Evolutionary conservation across 2,113 vertebrate species (phyloP).

Genomic region (Calonectris borealis): DNA sequence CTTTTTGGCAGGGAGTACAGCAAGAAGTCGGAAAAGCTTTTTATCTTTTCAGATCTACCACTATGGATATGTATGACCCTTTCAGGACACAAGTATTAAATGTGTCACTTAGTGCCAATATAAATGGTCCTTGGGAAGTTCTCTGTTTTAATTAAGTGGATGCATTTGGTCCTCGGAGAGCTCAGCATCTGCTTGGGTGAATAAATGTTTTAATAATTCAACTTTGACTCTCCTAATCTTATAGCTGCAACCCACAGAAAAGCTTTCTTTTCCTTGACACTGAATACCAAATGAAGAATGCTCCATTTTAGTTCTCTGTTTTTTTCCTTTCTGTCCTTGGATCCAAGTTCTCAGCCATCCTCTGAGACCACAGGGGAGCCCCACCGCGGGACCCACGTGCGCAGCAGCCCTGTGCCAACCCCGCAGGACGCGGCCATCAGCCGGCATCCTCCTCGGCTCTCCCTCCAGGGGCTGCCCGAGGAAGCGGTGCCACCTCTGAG

Average conservation of each 20-base stretch:
- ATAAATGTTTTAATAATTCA: constrained; percentile 41
- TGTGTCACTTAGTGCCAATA: constrained; percentile 10
- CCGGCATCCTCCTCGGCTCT: background rate
- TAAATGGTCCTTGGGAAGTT: constrained; percentile 12
- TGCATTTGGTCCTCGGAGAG: background rate
- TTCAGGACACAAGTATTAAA: constrained; percentile 19
- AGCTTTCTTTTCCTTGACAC: background rate
- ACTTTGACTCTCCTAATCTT: background rate
- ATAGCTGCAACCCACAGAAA: constrained; percentile 6
- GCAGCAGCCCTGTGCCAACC: background rate
- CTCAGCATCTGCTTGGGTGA: background rate
- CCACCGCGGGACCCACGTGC: accelerated
- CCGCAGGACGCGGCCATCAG: background rate
- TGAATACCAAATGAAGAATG: background rate
- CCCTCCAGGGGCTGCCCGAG: background rate
- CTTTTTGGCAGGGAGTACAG: background rate
- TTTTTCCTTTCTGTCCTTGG: background rate
- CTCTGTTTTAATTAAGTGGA: constrained; percentile 36
- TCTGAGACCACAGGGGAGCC: background rate
- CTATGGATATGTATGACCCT: background rate
- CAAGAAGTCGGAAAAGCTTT: background rate
- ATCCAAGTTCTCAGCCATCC: background rate
- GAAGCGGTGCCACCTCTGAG: background rate
- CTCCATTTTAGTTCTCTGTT: background rate
- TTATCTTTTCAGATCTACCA: background rate